Percentiles rank a stretch among this genome's conserved stretches.
Evolutionary conservation across 2,888 invertebrate genomes (phyloP).

Genomic region (Chaitophorus viminalis): DNA sequence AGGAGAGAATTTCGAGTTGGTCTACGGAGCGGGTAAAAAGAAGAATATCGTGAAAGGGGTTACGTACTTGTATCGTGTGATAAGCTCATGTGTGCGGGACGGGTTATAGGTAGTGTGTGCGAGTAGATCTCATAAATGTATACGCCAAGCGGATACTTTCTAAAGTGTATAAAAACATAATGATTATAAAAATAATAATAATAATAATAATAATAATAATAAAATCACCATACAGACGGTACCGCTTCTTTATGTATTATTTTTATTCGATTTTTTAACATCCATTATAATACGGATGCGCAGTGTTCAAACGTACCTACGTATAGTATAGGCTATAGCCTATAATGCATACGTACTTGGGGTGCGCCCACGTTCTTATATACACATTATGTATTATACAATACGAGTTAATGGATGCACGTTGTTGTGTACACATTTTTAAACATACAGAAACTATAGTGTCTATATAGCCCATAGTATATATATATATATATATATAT

Average conservation of each 20-base stretch:
- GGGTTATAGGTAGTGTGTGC: background rate
- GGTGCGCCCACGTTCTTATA: background rate
- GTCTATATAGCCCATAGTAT: no score
- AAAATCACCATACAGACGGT: constrained; percentile 11
- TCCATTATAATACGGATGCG: constrained; percentile 9
- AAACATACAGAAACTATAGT: background rate
- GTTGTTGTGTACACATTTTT: background rate
- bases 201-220: no score
- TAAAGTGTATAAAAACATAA: constrained; percentile 14
- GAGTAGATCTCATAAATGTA: background rate
- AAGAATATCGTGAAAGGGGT: background rate
- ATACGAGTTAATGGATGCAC: background rate
- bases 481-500: no score
- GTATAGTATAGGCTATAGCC: no score
- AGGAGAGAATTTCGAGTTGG: background rate
- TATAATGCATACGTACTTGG: no score
- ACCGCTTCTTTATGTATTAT: background rate
- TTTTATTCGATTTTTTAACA: constrained; percentile 24
- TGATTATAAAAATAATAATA: no score
- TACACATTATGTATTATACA: no score
- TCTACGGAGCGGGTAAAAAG: background rate
- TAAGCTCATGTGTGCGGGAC: background rate
- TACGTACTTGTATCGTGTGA: background rate
- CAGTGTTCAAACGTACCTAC: no score
- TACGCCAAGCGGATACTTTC: background rate